Evolutionary conservation across 2,797 vertebrate genomes (phyloP).

Genomic region (Oreonectes daqikongensis): DNA sequence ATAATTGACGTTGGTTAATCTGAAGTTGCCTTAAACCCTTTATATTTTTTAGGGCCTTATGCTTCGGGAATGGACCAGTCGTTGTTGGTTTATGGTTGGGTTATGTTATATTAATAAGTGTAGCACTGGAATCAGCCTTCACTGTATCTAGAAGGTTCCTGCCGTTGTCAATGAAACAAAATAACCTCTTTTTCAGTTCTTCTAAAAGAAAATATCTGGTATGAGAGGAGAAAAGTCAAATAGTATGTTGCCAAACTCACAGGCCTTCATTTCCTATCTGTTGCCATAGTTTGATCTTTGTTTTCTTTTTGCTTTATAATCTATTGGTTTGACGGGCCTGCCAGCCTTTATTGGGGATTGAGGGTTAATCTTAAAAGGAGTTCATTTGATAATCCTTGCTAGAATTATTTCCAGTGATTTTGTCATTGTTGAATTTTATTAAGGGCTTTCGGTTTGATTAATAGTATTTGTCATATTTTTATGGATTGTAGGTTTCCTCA

Average conservation of each 20-base stretch:
- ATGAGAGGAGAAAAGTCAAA: conserved; percentile 63
- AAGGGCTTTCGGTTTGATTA: conserved; percentile 52
- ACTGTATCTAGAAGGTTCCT: conserved; percentile 77
- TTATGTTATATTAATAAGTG: conserved; percentile 44
- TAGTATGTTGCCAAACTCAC: conserved; percentile 79
- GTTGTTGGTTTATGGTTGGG: conserved; percentile 35
- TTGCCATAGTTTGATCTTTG: conserved; percentile 65
- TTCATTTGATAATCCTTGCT: conserved; percentile 44
- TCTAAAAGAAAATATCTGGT: conserved; percentile 62
- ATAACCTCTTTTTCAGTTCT: conserved; percentile 60
- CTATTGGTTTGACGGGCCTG: conserved; percentile 62
- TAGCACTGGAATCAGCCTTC: conserved; percentile 38
- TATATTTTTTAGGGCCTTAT: no score
- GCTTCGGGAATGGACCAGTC: conserved; percentile 23
- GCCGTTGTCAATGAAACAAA: conserved; percentile 69
- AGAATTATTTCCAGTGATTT: conserved; percentile 15
- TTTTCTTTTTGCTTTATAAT: conserved; percentile 62
- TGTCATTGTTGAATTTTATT: conserved; percentile 21
- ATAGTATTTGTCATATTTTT: conserved; percentile 48
- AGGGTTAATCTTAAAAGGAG: conserved; percentile 59
- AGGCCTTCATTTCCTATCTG: conserved; percentile 74
- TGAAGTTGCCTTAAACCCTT: conserved; percentile 96
- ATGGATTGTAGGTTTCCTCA: conserved; percentile 63
- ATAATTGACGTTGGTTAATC: conserved; percentile 65
- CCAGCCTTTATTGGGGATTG: no score